Percentiles rank a stretch among this genome's conserved stretches.
phyloP scores from a whole-genome alignment of 2,888 invertebrate species.

The Prosopocoilus inquinatus region DNA sequence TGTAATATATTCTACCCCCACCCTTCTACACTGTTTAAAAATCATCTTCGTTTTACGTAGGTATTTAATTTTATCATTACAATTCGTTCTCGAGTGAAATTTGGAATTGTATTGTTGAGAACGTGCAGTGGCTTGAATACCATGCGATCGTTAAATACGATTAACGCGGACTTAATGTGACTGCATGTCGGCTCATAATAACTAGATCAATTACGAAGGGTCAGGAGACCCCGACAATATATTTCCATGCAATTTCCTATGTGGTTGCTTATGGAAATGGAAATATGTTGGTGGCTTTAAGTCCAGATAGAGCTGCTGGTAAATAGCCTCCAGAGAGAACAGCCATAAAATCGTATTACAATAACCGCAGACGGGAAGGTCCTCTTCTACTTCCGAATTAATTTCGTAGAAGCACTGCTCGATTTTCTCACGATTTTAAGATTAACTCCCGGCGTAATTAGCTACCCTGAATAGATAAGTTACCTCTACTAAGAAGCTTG shows the following conservation, averaged over 20 bases:
- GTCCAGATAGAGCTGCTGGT: slow-evolving; percentile 21
- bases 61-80: no score
- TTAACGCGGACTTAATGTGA: slow-evolving; percentile 18
- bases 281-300: slow-evolving; percentile 23
- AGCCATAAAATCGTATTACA: slow-evolving; percentile 25
- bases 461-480: no score
- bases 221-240: slow-evolving; percentile 19
- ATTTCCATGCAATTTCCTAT: slow-evolving; percentile 28
- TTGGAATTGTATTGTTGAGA: background rate
- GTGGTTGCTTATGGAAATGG: slow-evolving; percentile 26
- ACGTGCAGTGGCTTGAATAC: background rate
- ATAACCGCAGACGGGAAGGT: slow-evolving; percentile 17
- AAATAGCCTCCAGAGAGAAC: slow-evolving; percentile 23
- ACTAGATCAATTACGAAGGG: slow-evolving; percentile 20
- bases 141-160: slow-evolving; percentile 10
- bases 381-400: no score
- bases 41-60: no score
- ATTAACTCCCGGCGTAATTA: no score
- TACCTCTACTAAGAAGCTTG: no score
- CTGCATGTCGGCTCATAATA: slow-evolving; percentile 15
- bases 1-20: no score
- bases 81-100: no score
- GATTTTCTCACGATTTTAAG: no score
- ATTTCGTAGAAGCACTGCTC: no score
- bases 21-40: no score